Evolutionary conservation across 2,113 vertebrate species (phyloP), one percentile per base, ranked within the genome.

Genomic region (Paracanthobrama guichenoti): DNA sequence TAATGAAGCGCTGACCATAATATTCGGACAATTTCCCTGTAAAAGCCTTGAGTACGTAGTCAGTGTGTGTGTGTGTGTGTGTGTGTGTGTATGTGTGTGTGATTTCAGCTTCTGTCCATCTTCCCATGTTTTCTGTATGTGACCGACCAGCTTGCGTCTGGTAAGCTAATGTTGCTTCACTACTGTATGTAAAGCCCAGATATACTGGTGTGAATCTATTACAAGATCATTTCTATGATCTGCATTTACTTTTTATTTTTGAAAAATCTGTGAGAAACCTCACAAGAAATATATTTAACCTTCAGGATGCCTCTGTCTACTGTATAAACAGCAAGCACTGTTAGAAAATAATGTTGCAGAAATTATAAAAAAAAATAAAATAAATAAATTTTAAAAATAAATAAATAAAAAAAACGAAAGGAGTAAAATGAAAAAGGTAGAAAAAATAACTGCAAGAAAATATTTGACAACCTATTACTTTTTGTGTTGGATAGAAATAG

Each of bases 401-500:
- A 88, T 83, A 74, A 87, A 85, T 86, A 84, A 86, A 82, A 88
- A 86, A 87, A 76, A 87, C 89, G 88, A 89, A 92, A 90, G 87
- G 87, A 24, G 14, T 59, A 35, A 46, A 66, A 64, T 55, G 26
- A 93, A 90, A 91, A 92, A 87, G 90, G 89, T 59, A 53, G 60
- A 81, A 90, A 91, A 91, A 90, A 92, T 91, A 89, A 89, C 91
- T 90, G 90, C 91, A 39, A 71, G 74, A 50, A 50, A 60, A 60
- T 28, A 50, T n/a, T 26, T 50, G 67, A 73, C 66, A 60, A 92
- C 90, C 71, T 69, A 86, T 84, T 87, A 55, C 39, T 62, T 93
- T 90, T 82, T 92, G 90, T 93, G 91, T 90, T 91, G 90, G 91
- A 90, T 90, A 89, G 91, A 80, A 84, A 44, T 87, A 59, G 50